phyloP scores from a whole-genome alignment of 2,113 vertebrate genomes.

The Sceloporus tristichus region DNA sequence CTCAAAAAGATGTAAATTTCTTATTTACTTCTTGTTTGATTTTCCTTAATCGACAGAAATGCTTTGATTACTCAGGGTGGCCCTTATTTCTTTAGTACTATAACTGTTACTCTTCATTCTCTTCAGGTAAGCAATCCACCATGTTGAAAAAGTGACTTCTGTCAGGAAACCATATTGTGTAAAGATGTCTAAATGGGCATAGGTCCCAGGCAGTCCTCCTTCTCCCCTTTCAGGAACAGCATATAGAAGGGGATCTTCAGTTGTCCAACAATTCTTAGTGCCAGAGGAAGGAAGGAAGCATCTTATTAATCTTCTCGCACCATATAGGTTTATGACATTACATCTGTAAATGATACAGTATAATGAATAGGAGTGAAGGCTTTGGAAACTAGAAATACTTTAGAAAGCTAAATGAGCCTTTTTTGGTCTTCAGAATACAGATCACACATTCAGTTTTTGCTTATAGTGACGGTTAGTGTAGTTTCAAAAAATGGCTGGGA shows the following conservation, averaged over 20 bases:
- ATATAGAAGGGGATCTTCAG: neutral
- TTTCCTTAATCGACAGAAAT: neutral
- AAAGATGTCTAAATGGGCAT: neutral
- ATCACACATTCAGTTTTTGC: conserved; percentile 5
- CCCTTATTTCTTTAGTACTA: neutral
- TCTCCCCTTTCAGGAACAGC: neutral
- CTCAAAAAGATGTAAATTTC: neutral
- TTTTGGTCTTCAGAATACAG: neutral
- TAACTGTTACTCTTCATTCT: neutral
- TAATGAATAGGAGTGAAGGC: neutral
- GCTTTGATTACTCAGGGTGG: neutral
- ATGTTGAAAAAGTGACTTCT: conserved; percentile 4
- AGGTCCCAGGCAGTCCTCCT: neutral
- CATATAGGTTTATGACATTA: neutral
- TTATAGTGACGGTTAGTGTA: conserved; percentile 1
- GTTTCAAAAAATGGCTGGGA: conserved; percentile 4
- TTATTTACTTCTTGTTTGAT: neutral
- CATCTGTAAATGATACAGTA: neutral
- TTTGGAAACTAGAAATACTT: neutral
- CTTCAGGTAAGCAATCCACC: conserved; percentile 4
- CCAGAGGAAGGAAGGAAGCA: neutral
- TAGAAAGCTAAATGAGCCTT: neutral
- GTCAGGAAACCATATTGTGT: neutral
- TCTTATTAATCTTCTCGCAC: neutral
- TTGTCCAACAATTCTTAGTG: neutral